Conservation (phyloP, 2,888 invertebrate genomes). For the Salpingus planirostris region DNA sequence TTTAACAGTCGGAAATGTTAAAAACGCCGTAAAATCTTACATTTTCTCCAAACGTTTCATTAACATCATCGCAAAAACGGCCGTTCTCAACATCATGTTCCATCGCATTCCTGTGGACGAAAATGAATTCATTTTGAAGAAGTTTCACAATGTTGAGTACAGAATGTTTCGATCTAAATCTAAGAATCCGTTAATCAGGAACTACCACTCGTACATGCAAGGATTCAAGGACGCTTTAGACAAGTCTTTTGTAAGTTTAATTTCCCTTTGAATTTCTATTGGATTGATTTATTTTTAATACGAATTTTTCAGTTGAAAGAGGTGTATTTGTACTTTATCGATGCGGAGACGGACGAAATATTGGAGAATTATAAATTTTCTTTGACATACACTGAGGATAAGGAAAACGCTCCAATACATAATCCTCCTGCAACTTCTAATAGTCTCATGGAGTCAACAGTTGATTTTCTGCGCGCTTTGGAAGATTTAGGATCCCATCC, state of each 20-base stretch:
- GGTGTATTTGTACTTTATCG: constrained; percentile 5
- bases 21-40: constrained; percentile 5
- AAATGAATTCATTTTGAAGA: constrained; percentile 6
- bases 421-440: neutral
- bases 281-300: neutral
- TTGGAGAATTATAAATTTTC: constrained; percentile 8
- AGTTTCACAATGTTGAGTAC: constrained; percentile 4
- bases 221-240: constrained; percentile 10
- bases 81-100: constrained; percentile 7
- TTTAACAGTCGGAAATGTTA: constrained; percentile 1
- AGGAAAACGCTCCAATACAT: neutral
- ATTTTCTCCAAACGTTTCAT: constrained; percentile 6
- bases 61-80: constrained; percentile 4
- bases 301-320: constrained; percentile 8
- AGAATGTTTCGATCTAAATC: constrained; percentile 4
- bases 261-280: constrained; percentile 2
- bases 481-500: constrained; percentile 4
- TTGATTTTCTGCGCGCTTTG: constrained; percentile 5
- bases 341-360: constrained; percentile 4
- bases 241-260: constrained; percentile 7
- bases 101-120: constrained; percentile 6
- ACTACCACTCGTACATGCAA: constrained; percentile 5
- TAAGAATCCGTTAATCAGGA: constrained; percentile 3
- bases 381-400: constrained; percentile 4
- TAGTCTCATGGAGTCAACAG: neutral